Conservation (phyloP, 37 sponge, comb jelly and placozoan species). For the Ianthella basta region DNA sequence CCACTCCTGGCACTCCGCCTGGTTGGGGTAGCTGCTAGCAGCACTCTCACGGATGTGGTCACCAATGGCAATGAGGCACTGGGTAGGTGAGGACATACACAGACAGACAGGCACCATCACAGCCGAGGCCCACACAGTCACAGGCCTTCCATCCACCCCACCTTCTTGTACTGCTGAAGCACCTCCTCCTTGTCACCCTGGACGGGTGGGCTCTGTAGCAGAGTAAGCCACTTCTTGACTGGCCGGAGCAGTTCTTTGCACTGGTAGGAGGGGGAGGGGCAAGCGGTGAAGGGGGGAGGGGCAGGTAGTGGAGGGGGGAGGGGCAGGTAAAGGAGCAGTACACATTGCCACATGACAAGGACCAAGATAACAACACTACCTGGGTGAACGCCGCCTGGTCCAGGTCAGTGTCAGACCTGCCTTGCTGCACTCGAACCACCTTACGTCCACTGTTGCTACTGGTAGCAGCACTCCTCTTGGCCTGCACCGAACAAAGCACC, state of each 20-base stretch:
- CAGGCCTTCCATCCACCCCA: conserved; percentile 26
- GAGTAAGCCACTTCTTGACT: conserved; percentile 68
- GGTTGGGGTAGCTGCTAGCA: conserved; percentile 23
- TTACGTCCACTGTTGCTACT: neutral
- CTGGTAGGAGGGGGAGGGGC: conserved; percentile 17
- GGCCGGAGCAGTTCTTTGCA: conserved; percentile 82
- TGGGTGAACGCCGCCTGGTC: conserved; percentile 49
- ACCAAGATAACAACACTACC: neutral
- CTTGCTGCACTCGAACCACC: too few relatives aligned
- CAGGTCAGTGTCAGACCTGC: conserved; percentile 39
- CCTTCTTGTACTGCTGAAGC: conserved; percentile 69
- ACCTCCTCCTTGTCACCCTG: conserved; percentile 51
- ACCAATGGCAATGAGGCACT: conserved; percentile 80
- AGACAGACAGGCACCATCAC: neutral
- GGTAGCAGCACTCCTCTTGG: neutral
- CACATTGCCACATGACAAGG: neutral
- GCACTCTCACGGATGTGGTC: conserved; percentile 58
- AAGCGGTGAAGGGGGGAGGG: neutral
- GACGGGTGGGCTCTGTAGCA: conserved; percentile 49
- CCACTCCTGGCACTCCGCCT: conserved; percentile 59
- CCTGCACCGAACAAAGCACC: neutral
- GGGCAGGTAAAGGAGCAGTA: too few relatives aligned
- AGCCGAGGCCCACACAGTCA: neutral
- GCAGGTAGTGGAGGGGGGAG: neutral
- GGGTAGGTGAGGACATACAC: neutral